Evolutionary conservation across 2,797 vertebrate species (phyloP).

Genomic region (Buceros bicornis): DNA sequence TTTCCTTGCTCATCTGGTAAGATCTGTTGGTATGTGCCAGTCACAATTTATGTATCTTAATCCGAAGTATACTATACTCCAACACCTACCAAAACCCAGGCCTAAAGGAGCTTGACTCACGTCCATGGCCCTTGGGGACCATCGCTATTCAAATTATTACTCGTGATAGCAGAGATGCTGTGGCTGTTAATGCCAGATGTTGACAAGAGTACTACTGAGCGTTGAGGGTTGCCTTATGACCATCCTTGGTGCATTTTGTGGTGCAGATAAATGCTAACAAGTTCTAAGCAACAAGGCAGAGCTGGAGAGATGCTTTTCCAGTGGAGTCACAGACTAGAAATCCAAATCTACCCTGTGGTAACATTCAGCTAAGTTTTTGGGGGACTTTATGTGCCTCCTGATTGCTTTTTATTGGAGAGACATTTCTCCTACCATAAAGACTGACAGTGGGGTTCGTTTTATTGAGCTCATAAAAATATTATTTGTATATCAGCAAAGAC

Average conservation of each 20-base stretch:
- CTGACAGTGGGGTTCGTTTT: not conserved
- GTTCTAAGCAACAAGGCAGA: not conserved
- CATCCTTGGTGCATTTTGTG: not conserved
- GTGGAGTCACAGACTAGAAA: not conserved
- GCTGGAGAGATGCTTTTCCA: not conserved
- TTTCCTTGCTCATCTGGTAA: not conserved
- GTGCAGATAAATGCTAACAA: not conserved
- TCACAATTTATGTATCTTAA: not conserved
- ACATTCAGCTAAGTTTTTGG: not conserved
- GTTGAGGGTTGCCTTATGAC: not conserved
- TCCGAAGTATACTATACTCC: not conserved
- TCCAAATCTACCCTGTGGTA: not conserved
- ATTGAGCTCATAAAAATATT: not conserved
- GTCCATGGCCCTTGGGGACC: not conserved
- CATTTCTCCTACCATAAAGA: not conserved
- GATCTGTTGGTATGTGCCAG: not conserved
- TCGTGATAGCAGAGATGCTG: rapidly evolving
- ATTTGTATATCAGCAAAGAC: not conserved
- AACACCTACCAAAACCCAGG: not conserved
- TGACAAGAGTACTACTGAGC: not conserved
- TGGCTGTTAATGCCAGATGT: not conserved
- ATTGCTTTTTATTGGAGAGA: not conserved
- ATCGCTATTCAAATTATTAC: not conserved
- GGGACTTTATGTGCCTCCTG: not conserved
- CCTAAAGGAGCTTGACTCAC: not conserved